Evolutionary conservation across 2,113 vertebrate genomes (phyloP), one percentile per base, ranked within the genome.

Genomic region (Thryonomys swinderianus): DNA sequence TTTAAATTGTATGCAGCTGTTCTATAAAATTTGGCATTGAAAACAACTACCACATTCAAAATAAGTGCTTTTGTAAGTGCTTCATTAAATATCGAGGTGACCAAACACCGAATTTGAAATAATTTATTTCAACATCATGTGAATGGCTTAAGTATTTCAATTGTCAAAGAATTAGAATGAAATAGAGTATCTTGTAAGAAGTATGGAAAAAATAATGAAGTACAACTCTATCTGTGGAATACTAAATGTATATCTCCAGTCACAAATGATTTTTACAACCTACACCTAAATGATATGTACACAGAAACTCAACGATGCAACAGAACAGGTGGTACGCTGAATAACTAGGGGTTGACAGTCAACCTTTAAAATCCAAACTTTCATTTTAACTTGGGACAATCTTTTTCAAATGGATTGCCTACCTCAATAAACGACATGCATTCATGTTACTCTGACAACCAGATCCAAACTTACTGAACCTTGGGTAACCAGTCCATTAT

Each of bases 81-180:
- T 87, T 84, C 20, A 94, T 83, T 95, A 96, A 84, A 92, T 21
- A 86, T 7, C 80, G 11, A 81, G 94, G 25, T 91, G 14, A 88
- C 21, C 27, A 95, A 17, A 57, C 14, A 78, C 2, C 57, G 25
- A 93, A 92, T 51, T 55, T 90, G 32, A 96, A 89, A 95, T 74
- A 94, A 45, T n/a, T 92, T 84, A 21, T 74, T 64, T 90, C 62
- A 91, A 95, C 93, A 95, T 81, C 76, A 90, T 90, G 93, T 93
- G 34, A 53, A 80, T 59, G 17, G 37, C 80, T 5, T 84, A 4
- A 93, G 17, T 48, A 85, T 34, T 74, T 85, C 59, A 90, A 78
- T 45, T 76, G 55, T 73, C 91, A 85, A 93, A 89, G 2, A 91
- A 83, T 48, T 61, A 93, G n/a, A 91, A n/a, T 84, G 92, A 86